Conservation (phyloP, 2,113 vertebrate genomes). For the Psittacus erithacus region DNA sequence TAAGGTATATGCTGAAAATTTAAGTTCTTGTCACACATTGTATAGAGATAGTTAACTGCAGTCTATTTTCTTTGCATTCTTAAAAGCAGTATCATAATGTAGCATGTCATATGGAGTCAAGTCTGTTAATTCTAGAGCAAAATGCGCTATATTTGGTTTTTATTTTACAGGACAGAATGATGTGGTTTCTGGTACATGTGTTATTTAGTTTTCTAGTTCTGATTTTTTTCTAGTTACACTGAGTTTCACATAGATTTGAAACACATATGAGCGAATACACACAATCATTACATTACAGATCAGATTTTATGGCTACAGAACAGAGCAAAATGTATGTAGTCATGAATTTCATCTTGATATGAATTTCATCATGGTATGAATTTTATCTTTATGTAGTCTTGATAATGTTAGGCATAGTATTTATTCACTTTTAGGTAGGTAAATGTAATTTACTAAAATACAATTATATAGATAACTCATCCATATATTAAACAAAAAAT, state of each 20-base stretch:
- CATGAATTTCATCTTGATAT: neutral
- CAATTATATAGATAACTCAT: neutral
- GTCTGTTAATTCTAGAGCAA: neutral
- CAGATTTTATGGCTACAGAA: neutral
- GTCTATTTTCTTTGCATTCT: neutral
- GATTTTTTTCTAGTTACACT: neutral
- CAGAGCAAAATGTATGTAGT: neutral
- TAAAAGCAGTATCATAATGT: neutral
- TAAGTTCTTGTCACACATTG: neutral
- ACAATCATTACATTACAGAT: neutral
- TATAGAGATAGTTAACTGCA: neutral
- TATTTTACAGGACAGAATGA: neutral
- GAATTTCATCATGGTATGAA: neutral
- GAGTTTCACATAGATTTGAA: neutral
- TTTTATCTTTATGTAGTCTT: neutral
- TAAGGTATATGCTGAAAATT: neutral
- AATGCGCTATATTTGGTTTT: neutral
- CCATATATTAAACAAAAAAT: neutral
- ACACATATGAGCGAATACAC: fast-evolving
- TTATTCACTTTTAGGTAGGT: neutral
- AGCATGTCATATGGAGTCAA: neutral
- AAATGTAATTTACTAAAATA: neutral
- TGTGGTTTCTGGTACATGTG: neutral
- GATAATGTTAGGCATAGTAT: neutral
- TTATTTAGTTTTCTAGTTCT: neutral